Evolutionary conservation across 2,113 vertebrate genomes (phyloP), one percentile per base, ranked within the genome.

Genomic region (Baryphthengus martii): DNA sequence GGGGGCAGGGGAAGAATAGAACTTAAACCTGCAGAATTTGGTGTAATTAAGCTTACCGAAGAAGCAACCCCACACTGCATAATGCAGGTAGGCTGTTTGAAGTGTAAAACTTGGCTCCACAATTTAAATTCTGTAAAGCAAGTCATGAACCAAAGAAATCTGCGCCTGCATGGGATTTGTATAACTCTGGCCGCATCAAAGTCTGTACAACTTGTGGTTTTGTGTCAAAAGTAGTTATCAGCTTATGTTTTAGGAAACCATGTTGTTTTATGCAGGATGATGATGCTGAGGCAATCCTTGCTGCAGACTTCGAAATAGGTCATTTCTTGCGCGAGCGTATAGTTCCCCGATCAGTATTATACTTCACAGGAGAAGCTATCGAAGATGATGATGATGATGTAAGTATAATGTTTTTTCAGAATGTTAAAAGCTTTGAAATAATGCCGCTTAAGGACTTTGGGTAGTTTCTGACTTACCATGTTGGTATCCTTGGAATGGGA

Each of bases 341-440:
- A 81, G 99, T 99, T 20, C 99, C 99, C 47, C 98, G 99, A 90
- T 99, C 99, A 26, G 99, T 99, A 84, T 98, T 99, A 45, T 99
- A 99, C 97, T 99, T 99, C 96, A 99, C 99, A 79, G 99, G 99
- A 88, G 99, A 99, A 97, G 99, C 99, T 95, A 99, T 99, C 75
- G 99, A 99, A 97, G 99, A 99, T 47, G 99, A 99, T 17, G 99
- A 99, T 2, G 99, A 99, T 62, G 99, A 99, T 6, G 99, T 99
- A 95, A 98, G 98, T 97, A 55, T 42, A 44, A 65, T 28, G 28
- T 10, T 94, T 35, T 52, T 93, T 70, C 35, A 78, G 13, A 68
- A 17, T 10, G 8, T 29, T 79, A 49, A 67, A 80, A 77, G 17
- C 24, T 49, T 68, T 23, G 53, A 56, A 75, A 29, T 73, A 75